Evolutionary conservation across 2,888 invertebrate genomes (phyloP).

Genomic region (Acrobeloides nanus): DNA sequence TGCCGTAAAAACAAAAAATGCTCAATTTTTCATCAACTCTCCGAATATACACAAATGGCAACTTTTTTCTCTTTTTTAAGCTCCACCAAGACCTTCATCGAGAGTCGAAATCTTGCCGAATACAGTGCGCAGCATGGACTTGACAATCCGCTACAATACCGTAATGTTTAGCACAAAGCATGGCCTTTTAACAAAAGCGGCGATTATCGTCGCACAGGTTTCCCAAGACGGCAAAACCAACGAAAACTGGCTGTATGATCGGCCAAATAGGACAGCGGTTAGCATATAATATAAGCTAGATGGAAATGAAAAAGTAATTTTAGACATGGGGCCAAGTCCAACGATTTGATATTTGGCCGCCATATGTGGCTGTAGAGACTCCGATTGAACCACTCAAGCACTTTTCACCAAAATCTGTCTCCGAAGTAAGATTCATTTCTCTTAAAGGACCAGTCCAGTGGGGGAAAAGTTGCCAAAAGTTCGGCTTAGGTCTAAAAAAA

Average conservation of each 20-base stretch:
- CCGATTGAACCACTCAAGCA: slow-evolving; percentile 61
- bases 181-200: slow-evolving; percentile 33
- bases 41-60: no score
- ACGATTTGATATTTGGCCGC: slow-evolving; percentile 52
- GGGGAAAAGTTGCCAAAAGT: neutral
- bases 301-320: slow-evolving; percentile 14
- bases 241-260: slow-evolving; percentile 10
- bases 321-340: slow-evolving; percentile 49
- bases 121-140: slow-evolving; percentile 23
- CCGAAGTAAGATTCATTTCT: slow-evolving; percentile 19
- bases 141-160: slow-evolving; percentile 28
- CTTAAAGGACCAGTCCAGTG: no score
- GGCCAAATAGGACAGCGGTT: neutral
- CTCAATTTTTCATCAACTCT: no score
- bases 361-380: slow-evolving; percentile 88
- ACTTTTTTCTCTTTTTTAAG: slow-evolving; percentile 20
- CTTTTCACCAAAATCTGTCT: slow-evolving; percentile 16
- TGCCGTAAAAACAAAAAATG: no score
- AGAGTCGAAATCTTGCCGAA: slow-evolving; percentile 25
- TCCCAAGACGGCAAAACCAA: slow-evolving; percentile 28
- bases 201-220: slow-evolving; percentile 48
- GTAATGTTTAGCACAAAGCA: slow-evolving; percentile 25
- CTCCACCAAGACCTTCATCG: slow-evolving; percentile 38
- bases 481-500: neutral
- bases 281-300: neutral